Evolutionary conservation across 2,113 vertebrate genomes (phyloP).

Genomic region (Antigone vipio): DNA sequence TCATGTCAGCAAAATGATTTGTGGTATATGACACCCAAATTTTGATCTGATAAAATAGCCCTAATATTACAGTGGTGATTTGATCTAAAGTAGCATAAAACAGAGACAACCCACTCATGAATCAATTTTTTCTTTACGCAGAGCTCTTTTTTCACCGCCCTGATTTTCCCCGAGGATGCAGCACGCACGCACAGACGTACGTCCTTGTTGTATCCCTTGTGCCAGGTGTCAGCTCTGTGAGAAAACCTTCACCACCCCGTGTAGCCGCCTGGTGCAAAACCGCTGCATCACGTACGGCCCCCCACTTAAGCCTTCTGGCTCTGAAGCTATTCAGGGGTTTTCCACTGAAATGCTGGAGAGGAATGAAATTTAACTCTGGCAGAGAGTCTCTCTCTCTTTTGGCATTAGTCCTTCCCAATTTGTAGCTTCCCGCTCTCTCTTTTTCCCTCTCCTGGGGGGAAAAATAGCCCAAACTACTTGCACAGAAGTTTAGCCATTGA

Average conservation of each 20-base stretch:
- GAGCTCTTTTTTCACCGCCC: neutral
- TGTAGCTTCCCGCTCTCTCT: neutral
- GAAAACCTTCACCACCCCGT: rapidly evolving
- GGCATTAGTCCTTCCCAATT: neutral
- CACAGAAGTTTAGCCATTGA: neutral
- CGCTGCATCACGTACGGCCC: neutral
- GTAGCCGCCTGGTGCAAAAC: neutral
- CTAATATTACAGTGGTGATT: neutral
- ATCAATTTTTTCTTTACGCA: neutral
- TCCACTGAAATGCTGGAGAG: neutral
- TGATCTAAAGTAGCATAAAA: neutral
- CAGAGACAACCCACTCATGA: neutral
- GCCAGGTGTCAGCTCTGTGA: neutral
- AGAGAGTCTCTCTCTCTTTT: neutral
- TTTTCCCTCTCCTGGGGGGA: neutral
- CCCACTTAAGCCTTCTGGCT: neutral
- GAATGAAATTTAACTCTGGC: neutral
- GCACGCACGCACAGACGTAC: neutral
- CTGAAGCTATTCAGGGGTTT: neutral
- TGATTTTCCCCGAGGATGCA: neutral
- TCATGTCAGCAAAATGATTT: neutral
- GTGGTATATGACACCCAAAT: neutral
- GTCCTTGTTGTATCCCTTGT: neutral
- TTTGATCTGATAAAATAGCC: neutral
- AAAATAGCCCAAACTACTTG: slow-evolving; percentile 4